Percentiles rank a stretch among this genome's conserved stretches.
Conservation (phyloP, 2,888 invertebrate species). For the Drosophila multiciliata region DNA sequence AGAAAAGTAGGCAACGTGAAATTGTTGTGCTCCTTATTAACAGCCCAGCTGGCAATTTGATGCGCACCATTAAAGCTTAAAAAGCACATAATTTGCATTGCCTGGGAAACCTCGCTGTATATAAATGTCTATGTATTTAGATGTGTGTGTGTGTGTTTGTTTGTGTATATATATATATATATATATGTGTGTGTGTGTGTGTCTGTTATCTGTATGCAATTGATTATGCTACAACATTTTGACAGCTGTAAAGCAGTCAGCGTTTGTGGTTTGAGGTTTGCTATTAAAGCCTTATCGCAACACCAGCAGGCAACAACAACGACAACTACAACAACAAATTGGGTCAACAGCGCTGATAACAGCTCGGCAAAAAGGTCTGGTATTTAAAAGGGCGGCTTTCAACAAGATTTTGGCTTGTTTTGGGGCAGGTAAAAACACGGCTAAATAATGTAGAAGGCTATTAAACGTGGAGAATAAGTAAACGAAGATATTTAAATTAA, state of each 20-base stretch:
- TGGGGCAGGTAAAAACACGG: conserved; percentile 28
- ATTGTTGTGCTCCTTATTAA: conserved; percentile 36
- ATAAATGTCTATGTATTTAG: conserved; percentile 10
- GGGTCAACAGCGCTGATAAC: conserved; percentile 71
- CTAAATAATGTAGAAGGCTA: neutral
- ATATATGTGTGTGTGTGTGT: conserved; percentile 3
- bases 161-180: neutral
- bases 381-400: conserved; percentile 27
- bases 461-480: neutral
- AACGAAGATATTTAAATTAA: neutral
- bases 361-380: conserved; percentile 7
- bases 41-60: conserved; percentile 52
- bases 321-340: conserved; percentile 50
- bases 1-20: conserved; percentile 65
- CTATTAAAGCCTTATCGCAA: conserved; percentile 58
- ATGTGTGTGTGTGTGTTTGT: neutral
- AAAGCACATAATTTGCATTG: conserved; percentile 53
- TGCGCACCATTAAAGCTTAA: conserved; percentile 71
- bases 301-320: conserved; percentile 39
- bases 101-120: conserved; percentile 29
- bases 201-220: conserved; percentile 43
- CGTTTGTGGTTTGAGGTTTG: conserved; percentile 12
- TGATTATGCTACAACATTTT: conserved; percentile 46
- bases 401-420: conserved; percentile 46
- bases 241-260: conserved; percentile 20